phyloP scores from a whole-genome alignment of 2,113 vertebrate species.

The Apteryx owenii region DNA sequence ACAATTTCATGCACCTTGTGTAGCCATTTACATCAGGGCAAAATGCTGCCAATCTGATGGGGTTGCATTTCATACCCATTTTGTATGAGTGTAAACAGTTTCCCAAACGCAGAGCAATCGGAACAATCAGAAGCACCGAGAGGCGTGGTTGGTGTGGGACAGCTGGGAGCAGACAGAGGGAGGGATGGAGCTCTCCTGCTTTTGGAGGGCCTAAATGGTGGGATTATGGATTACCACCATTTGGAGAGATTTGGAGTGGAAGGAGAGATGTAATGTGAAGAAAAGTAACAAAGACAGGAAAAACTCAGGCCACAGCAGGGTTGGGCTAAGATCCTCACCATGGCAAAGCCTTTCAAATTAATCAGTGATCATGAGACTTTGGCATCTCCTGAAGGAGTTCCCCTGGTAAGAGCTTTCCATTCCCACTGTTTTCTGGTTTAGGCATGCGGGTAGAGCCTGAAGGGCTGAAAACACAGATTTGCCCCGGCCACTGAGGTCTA shows the following conservation, averaged over 20 bases:
- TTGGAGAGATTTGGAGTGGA: rapidly evolving
- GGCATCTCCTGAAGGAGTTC: neutral
- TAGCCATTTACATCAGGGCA: neutral
- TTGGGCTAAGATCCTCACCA: neutral
- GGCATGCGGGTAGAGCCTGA: neutral
- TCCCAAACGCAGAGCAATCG: rapidly evolving
- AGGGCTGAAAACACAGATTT: neutral
- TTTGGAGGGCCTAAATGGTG: neutral
- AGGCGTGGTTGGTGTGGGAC: rapidly evolving
- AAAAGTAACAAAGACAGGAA: neutral
- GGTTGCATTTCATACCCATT: neutral
- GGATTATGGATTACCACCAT: neutral
- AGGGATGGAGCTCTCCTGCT: neutral
- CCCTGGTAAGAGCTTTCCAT: neutral
- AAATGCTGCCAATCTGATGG: neutral
- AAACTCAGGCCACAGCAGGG: neutral
- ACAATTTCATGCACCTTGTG: no score
- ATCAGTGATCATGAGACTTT: neutral
- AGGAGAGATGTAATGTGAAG: neutral
- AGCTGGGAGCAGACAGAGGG: neutral
- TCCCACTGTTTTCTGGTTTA: neutral
- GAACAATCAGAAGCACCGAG: neutral
- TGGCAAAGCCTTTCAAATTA: neutral
- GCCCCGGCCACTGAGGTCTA: no score
- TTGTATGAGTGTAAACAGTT: neutral